Base-by-base conservation (phyloP, 2,113 vertebrate species). In the Chloropsis hardwickii region DNA sequence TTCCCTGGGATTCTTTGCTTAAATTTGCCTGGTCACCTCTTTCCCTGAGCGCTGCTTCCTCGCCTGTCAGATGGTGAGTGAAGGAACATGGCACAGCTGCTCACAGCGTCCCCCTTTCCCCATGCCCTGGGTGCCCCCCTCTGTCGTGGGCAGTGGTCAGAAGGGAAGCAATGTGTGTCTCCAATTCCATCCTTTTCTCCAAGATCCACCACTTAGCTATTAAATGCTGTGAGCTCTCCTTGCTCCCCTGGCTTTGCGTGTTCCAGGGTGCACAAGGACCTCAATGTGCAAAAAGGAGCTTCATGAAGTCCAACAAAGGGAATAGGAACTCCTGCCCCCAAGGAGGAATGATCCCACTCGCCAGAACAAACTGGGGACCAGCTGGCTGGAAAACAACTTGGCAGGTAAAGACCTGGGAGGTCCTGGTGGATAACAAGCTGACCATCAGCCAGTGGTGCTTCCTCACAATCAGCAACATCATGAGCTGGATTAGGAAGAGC, bases 161-260 rank as follows among this genome's bases (percentile, higher is more conserved):
- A 60, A 44, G 31, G 29, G 54, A 19, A 74, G 33, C 2, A 7
- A 24, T 10, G 10, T 19, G 3, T 20, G 3, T 39, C 25, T 67
- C 79, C 45, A 76, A 18, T 13, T 28, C 44, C 24, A 35, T 21
- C 29, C 29, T 72, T 76, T 80, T 47, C 83, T 83, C 53, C 40
- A 37, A 19, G 33, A 25, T 51, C 48, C 54, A 39, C 6, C 31
- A 12, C 14, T 13, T 31, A 64, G 64, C 54, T 66, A 2, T 61
- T 24, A 39, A 39, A 23, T 54, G n/a, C 53, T 45, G 16, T 29
- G 70, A 81, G 60, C 22, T 45, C 40, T 66, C 47, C 47, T 31
- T 80, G 35, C 27, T 20, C 14, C 20, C 9, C 21, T 5, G 1
- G 37, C 31, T 87, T 71, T 39, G 44, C 0, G 0, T 5, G 1